A percentile compares a stretch with the other conserved stretches of the same genome.
These are phyloP conservation scores for Colletes collaris DNA, from an alignment of 2,888 invertebrate genomes.

Conservation along the genomic window DNA sequence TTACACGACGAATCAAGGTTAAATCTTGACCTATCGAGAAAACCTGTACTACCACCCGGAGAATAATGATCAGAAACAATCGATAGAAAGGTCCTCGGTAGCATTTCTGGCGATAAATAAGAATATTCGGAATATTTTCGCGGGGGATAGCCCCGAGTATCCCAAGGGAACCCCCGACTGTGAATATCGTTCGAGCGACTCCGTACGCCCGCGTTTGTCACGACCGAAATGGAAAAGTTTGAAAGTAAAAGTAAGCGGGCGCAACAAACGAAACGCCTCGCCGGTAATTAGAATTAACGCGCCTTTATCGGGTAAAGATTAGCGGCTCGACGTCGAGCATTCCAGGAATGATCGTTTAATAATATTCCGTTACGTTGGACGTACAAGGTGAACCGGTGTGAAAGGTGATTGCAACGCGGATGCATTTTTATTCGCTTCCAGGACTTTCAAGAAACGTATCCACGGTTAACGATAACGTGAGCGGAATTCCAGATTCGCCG, in stretches of 20 bases:
- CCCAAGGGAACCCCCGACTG: no score
- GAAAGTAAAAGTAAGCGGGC: constrained; percentile 61
- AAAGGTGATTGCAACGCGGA: constrained; percentile 72
- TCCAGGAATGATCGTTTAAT: constrained; percentile 69
- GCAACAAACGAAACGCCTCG: constrained; percentile 11
- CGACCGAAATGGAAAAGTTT: constrained; percentile 1
- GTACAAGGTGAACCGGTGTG: constrained; percentile 72
- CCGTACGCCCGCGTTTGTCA: not conserved
- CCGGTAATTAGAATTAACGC: constrained; percentile 52
- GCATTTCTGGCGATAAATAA: no score
- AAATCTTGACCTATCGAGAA: no score
- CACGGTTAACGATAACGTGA: constrained; percentile 58
- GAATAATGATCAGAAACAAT: no score
- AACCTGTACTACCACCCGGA: no score
- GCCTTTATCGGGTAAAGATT: constrained; percentile 54
- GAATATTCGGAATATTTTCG: no score
- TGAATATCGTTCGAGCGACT: not conserved
- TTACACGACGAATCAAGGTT: no score
- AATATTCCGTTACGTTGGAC: constrained; percentile 70
- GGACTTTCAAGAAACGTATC: constrained; percentile 59
- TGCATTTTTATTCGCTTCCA: constrained; percentile 64
- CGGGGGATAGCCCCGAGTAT: no score
- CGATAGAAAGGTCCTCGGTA: no score
- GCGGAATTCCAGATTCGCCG: constrained; percentile 55
- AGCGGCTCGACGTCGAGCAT: constrained; percentile 51